Evolutionary conservation across 2,113 vertebrate genomes (phyloP), one percentile per base, ranked within the genome.

Genomic region (Petaurus breviceps): DNA sequence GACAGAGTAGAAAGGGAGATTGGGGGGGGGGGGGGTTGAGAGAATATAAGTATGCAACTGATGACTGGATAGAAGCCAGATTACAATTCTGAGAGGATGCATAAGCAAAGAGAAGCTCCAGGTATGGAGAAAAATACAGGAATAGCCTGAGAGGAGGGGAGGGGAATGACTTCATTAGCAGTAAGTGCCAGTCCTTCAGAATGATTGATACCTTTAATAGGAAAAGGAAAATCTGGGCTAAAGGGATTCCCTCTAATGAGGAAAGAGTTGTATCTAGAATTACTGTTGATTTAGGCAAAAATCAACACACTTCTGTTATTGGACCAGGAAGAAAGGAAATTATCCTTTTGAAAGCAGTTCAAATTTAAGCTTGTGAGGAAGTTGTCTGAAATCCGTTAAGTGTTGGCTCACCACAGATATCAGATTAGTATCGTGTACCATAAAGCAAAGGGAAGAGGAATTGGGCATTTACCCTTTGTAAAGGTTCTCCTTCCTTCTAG

Each of bases 291-390:
- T 93, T 61, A 19, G 91, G 19, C 61, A 24, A 92, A 90, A 50
- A 16, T 7, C 52, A 91, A 91, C 91, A 93, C 93, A 96, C 90
- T 96, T 96, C 8, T 25, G 26, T 93, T 95, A 95, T 46, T 97
- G 91, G n/a, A 89, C 92, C 0, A 90, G 91, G 46, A 90, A 43
- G 8, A 93, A 61, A 90, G 77, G 61, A 16, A 8, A 91, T 90
- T 91, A 91, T 92, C 11, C 49, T 93, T 97, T 92, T 91, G 31
- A 96, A 84, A 94, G 46, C 43, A 77, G 11, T 93, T 96, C n/a
- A 90, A 53, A 95, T 92, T 54, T 91, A 95, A 95, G 54, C 49
- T 95, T 95, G 43, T 89, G 92, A 1, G 14, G 19, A 97, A 92
- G 31, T 95, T 97, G 25, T 89, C 51, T 94, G 55, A 92, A 24